Evolutionary conservation across 2,113 vertebrate genomes (phyloP).

Genomic region (Pogona vitticeps): DNA sequence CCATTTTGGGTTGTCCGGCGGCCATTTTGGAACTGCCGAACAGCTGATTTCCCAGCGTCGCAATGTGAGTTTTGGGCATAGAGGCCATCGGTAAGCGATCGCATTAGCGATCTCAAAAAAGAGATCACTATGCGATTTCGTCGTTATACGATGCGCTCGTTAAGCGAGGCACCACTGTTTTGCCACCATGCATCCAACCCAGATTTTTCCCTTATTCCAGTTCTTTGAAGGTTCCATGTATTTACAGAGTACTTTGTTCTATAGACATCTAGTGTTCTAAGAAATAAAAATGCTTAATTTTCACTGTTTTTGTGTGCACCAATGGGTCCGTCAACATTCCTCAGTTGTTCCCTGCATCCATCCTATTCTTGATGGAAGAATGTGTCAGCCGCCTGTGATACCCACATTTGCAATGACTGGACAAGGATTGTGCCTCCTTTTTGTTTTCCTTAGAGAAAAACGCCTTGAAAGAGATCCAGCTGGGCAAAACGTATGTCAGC

Average conservation of each 20-base stretch:
- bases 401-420: background rate
- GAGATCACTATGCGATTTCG: too few species aligned
- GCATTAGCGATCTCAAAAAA: too few species aligned
- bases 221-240: background rate
- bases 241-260: background rate
- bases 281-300: background rate
- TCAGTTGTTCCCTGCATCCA: background rate
- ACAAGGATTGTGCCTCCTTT: background rate
- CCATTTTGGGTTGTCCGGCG: too few species aligned
- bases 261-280: background rate
- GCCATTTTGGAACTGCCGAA: too few species aligned
- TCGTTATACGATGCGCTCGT: too few species aligned
- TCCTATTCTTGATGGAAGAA: background rate
- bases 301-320: background rate
- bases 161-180: background rate
- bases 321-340: background rate
- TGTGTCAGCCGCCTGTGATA: conserved; percentile 30
- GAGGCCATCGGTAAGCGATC: too few species aligned
- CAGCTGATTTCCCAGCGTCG: too few species aligned
- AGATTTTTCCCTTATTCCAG: background rate
- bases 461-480: background rate
- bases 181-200: too few species aligned
- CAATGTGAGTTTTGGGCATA: too few species aligned
- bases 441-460: background rate
- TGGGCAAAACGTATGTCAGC: conserved; percentile 17